Conservation (phyloP, 2,113 vertebrate species). For the Piliocolobus tephrosceles region DNA sequence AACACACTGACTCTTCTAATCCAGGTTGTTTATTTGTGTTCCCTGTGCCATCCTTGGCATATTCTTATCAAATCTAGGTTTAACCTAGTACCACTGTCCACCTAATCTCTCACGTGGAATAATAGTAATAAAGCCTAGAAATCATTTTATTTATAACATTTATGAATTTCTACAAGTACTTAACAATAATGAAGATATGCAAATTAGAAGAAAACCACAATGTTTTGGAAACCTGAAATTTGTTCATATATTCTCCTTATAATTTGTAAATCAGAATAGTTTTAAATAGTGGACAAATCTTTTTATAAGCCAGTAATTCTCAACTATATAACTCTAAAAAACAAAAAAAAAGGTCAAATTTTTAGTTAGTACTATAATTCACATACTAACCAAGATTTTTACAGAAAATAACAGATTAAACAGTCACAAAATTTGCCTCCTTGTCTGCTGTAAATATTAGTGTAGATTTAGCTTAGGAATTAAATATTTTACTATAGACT, state of each 20-base stretch:
- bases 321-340: background rate
- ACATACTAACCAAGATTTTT: conserved; percentile 14
- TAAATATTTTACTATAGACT: background rate
- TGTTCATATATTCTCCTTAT: background rate
- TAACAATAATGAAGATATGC: background rate
- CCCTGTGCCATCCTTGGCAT: background rate
- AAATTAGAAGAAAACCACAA: background rate
- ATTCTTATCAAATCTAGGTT: background rate
- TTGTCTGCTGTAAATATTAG: background rate
- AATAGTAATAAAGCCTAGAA: background rate
- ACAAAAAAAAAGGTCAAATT: background rate
- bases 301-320: background rate
- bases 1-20: background rate
- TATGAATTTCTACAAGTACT: conserved; percentile 5
- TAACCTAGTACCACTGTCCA: background rate
- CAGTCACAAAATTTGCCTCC: background rate
- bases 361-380: background rate
- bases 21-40: background rate
- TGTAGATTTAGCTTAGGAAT: background rate
- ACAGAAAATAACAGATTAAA: background rate
- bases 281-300: background rate
- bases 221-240: background rate
- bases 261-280: background rate
- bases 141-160: conserved; percentile 4
- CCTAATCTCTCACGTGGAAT: background rate